These are phyloP conservation scores for Hylaea fasciaria DNA, from an alignment of 2,888 invertebrate genomes.

Conservation along the genomic window DNA sequence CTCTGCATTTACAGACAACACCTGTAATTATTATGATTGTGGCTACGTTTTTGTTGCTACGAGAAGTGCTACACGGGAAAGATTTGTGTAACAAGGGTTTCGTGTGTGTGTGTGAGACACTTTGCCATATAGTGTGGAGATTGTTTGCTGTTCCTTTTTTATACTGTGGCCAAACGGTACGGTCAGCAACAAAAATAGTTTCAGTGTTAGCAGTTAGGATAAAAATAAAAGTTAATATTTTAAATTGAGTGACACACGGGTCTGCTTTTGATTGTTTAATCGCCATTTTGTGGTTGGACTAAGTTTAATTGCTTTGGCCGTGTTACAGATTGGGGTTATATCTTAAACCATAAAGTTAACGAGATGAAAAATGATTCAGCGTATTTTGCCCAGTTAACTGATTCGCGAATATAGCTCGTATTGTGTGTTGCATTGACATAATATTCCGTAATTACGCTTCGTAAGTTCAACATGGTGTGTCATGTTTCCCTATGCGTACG, in stretches of 20 bases:
- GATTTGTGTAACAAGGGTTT: neutral
- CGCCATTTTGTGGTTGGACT: conserved; percentile 19
- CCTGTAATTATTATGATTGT: too few species aligned
- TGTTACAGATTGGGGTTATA: conserved; percentile 20
- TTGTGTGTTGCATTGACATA: too few species aligned
- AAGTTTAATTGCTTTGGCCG: conserved; percentile 22
- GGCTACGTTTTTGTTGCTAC: neutral
- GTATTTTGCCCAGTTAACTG: too few species aligned
- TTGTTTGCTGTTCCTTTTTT: conserved; percentile 2
- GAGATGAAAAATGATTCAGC: neutral
- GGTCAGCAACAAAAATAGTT: conserved; percentile 51
- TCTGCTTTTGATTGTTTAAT: conserved; percentile 27
- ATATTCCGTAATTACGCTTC: neutral
- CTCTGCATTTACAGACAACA: too few species aligned
- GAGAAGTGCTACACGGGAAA: neutral
- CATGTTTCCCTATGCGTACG: neutral
- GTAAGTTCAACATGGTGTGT: too few species aligned
- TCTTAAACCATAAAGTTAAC: conserved; percentile 14
- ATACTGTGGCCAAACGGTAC: conserved; percentile 29
- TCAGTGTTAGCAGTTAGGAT: conserved; percentile 4
- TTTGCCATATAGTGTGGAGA: neutral
- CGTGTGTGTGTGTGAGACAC: neutral
- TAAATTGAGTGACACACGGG: conserved; percentile 16
- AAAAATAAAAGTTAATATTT: conserved; percentile 18
- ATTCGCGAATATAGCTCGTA: too few species aligned